These are phyloP conservation scores for Sebastes variabilis DNA, from an alignment of 2,797 vertebrate genomes.

Conservation along the genomic window DNA sequence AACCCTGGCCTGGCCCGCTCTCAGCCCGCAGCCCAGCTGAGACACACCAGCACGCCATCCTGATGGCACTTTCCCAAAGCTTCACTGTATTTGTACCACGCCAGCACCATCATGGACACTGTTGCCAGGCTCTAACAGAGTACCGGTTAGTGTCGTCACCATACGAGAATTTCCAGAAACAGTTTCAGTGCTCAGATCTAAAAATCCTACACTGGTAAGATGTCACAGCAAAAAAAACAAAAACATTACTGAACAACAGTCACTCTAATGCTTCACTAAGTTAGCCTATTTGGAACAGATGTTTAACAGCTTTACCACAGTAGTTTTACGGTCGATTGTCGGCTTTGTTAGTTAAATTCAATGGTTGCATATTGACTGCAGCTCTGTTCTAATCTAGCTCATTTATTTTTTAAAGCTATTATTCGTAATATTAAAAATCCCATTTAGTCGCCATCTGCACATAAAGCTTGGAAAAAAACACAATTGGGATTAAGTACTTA, in stretches of 20 bases:
- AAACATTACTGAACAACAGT: neutral
- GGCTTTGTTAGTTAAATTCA: neutral
- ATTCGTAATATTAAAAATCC: conserved; percentile 11
- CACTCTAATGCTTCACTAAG: neutral
- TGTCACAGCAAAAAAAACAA: conserved; percentile 22
- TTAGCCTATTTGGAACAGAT: neutral
- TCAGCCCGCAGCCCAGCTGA: conserved; percentile 79
- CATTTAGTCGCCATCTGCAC: conserved; percentile 16
- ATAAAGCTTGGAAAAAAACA: conserved; percentile 16
- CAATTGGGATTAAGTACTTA: conserved; percentile 17
- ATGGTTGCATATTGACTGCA: neutral
- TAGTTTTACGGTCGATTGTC: neutral
- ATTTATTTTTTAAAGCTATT: conserved; percentile 7
- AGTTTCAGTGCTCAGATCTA: neutral
- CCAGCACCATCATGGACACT: conserved; percentile 23
- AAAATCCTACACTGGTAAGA: conserved; percentile 16
- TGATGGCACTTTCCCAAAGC: conserved; percentile 52
- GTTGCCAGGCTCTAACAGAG: conserved; percentile 17
- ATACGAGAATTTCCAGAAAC: neutral
- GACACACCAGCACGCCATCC: conserved; percentile 61
- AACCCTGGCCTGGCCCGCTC: conserved; percentile 90
- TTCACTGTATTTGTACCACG: conserved; percentile 37
- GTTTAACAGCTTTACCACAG: neutral
- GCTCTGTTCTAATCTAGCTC: neutral
- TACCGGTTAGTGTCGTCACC: conserved; percentile 29